These are phyloP conservation scores for Parascotia fuliginaria DNA, from an alignment of 2,888 invertebrate genomes.

Conservation along the genomic window DNA sequence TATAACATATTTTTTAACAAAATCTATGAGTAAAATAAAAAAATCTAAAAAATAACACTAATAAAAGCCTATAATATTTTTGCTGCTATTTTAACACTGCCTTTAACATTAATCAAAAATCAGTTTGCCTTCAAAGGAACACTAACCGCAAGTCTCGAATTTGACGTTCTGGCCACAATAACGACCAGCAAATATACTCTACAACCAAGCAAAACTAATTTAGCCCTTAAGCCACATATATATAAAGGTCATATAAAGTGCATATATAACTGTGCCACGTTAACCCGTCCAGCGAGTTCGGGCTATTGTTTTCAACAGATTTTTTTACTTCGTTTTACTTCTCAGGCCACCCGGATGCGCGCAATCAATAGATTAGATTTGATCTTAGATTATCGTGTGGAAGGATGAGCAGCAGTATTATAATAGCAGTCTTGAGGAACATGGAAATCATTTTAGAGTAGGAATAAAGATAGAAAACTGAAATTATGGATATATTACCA, in stretches of 20 bases:
- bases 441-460: constrained; percentile 40
- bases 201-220: constrained; percentile 11
- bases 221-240: constrained; percentile 7
- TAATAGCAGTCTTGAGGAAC: constrained; percentile 24
- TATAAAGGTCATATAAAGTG: constrained; percentile 15
- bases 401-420: constrained; percentile 29
- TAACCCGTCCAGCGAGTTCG: constrained; percentile 43
- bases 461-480: constrained; percentile 11
- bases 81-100: constrained; percentile 20
- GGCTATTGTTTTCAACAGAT: constrained; percentile 45
- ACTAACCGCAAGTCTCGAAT: constrained; percentile 35
- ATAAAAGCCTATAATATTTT: constrained; percentile 1
- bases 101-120: constrained; percentile 35
- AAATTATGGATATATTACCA: neutral
- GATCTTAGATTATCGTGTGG: constrained; percentile 40
- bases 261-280: constrained; percentile 19
- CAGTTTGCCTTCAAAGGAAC: constrained; percentile 29
- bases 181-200: constrained; percentile 27
- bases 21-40: too few relatives aligned
- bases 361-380: constrained; percentile 53
- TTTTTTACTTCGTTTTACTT: constrained; percentile 48
- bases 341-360: constrained; percentile 58
- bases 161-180: constrained; percentile 38
- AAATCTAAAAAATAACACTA: too few relatives aligned
- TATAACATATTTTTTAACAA: too few relatives aligned